phyloP scores from a whole-genome alignment of 2,113 vertebrate species.

The Laticauda laticaudata region DNA sequence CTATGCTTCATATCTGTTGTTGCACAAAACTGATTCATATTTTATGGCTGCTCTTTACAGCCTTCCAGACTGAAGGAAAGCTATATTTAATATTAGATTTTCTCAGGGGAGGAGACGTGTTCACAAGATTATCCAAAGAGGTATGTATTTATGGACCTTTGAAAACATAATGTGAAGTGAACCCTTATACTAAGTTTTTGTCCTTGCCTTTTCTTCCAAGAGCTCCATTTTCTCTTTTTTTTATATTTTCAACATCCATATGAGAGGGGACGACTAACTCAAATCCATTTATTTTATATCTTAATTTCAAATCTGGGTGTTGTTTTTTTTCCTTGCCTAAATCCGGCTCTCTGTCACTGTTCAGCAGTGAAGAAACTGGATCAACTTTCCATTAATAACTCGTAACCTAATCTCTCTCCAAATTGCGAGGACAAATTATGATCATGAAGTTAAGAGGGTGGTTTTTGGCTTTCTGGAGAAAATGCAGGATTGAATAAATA shows the following conservation, averaged over 20 bases:
- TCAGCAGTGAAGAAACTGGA: background rate
- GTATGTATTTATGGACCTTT: slow-evolving; percentile 73
- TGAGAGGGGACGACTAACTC: background rate
- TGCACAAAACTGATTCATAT: background rate
- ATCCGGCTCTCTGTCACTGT: background rate
- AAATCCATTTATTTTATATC: background rate
- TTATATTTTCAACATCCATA: background rate
- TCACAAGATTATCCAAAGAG: slow-evolving; percentile 99
- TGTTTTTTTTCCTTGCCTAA: background rate
- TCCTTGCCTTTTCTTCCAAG: background rate
- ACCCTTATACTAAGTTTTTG: background rate
- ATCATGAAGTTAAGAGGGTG: background rate
- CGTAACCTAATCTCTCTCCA: background rate
- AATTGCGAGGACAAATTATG: background rate
- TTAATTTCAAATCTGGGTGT: background rate
- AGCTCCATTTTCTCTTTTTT: background rate
- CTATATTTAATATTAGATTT: slow-evolving; percentile 99
- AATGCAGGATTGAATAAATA: background rate
- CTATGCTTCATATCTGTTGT: slow-evolving; percentile 12
- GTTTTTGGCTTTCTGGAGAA: background rate
- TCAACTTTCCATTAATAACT: too few relatives aligned
- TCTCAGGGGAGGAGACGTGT: slow-evolving; percentile 99
- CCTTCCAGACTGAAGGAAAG: slow-evolving; percentile 99
- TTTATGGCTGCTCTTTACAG: slow-evolving; percentile 65
- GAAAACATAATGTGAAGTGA: background rate